Evolutionary conservation across 2,113 vertebrate species (phyloP).

Genomic region (Climacteris rufus): DNA sequence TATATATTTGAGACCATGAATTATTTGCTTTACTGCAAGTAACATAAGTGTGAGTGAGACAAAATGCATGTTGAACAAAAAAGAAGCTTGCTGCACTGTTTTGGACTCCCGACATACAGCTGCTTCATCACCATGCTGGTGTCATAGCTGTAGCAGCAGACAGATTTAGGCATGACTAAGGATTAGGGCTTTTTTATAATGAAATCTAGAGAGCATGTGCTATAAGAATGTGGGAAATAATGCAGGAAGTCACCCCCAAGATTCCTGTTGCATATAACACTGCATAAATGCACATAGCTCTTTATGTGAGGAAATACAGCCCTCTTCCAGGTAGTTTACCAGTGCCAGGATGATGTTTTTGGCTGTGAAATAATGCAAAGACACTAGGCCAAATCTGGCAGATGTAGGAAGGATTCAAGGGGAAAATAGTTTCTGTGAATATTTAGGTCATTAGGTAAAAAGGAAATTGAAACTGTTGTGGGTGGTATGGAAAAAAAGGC

Average conservation of each 20-base stretch:
- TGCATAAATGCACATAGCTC: neutral
- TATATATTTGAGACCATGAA: conserved; percentile 58
- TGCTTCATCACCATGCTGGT: conserved; percentile 22
- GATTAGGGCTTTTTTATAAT: conserved; percentile 38
- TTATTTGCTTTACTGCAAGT: conserved; percentile 58
- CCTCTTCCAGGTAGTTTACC: neutral
- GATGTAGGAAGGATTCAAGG: neutral
- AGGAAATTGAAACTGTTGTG: conserved; percentile 2
- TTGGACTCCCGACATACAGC: neutral
- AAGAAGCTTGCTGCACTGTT: conserved; percentile 2
- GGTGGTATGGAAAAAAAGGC: neutral
- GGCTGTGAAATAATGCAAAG: neutral
- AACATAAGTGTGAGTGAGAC: neutral
- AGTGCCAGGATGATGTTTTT: neutral
- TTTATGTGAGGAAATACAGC: neutral
- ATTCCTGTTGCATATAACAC: neutral
- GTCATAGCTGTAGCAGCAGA: conserved; percentile 14
- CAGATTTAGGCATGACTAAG: conserved; percentile 35
- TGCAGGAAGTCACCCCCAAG: neutral
- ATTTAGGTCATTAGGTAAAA: conserved; percentile 46
- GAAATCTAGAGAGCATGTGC: neutral
- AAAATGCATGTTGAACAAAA: conserved; percentile 29
- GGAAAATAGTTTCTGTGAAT: neutral
- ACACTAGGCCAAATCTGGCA: neutral
- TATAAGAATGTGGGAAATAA: neutral